These are phyloP conservation scores for Elgonia sp. DNA, from an alignment of 2,888 invertebrate species.

Conservation along the genomic window DNA sequence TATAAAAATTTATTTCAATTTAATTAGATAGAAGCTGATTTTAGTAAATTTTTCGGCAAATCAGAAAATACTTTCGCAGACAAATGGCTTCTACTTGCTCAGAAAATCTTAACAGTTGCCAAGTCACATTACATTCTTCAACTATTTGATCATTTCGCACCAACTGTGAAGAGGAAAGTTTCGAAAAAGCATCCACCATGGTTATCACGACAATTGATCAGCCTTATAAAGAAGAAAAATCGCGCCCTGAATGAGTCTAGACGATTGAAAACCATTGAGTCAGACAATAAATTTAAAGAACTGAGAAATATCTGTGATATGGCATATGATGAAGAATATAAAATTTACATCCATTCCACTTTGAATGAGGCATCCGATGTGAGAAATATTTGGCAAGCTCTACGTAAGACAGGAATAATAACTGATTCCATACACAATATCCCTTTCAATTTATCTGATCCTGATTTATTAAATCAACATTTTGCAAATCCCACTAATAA, in stretches of 20 bases:
- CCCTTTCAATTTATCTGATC: background rate
- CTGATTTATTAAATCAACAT: background rate
- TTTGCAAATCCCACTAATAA: background rate
- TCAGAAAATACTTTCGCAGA: too few relatives aligned
- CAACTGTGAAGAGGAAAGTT: too few relatives aligned
- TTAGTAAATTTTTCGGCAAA: too few relatives aligned
- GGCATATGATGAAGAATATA: background rate
- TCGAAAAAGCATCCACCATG: background rate
- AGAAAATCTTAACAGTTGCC: too few relatives aligned
- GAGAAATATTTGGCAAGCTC: background rate
- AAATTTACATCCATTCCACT: background rate
- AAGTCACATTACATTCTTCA: too few relatives aligned
- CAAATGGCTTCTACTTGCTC: too few relatives aligned
- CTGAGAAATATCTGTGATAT: background rate
- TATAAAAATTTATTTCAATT: background rate
- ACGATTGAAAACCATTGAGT: background rate
- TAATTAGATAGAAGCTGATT: too few relatives aligned
- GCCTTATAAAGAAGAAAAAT: background rate
- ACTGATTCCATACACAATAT: background rate
- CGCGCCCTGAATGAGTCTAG: background rate
- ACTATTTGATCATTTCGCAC: too few relatives aligned
- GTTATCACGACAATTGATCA: background rate
- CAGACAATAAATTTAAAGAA: background rate
- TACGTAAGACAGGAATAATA: background rate
- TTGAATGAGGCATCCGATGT: background rate